Evolutionary conservation across 2,113 vertebrate genomes (phyloP).

Genomic region (Colaptes auratus): DNA sequence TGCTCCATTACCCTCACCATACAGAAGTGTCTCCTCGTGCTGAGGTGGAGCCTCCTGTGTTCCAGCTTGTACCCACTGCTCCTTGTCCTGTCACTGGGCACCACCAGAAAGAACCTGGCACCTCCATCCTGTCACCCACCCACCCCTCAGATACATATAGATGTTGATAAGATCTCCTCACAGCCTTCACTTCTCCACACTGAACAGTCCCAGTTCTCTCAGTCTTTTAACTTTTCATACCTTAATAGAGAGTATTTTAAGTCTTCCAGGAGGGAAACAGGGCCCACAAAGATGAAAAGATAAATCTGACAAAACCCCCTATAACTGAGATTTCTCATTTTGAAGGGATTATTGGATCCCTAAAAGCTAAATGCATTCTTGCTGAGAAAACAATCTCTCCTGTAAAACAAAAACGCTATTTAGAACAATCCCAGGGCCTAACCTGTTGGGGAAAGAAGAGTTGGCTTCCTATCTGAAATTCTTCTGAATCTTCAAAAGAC

Average conservation of each 20-base stretch:
- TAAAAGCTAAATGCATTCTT: constrained; percentile 9
- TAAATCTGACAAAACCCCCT: background rate
- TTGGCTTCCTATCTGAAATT: background rate
- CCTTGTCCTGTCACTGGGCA: no score
- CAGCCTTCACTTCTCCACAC: no score
- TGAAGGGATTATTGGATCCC: background rate
- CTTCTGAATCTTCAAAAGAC: background rate
- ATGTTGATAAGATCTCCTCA: no score
- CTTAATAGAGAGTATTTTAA: background rate
- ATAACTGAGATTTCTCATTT: background rate
- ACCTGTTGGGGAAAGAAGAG: background rate
- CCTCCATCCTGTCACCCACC: no score
- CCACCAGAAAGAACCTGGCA: no score
- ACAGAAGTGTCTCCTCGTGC: no score
- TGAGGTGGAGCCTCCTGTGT: no score
- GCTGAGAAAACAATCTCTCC: constrained; percentile 11
- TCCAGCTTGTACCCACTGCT: no score
- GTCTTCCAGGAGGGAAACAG: background rate
- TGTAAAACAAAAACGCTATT: background rate
- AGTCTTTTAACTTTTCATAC: background rate
- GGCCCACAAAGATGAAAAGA: background rate
- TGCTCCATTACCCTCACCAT: no score
- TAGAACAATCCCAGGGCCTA: background rate
- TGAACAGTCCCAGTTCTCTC: no score
- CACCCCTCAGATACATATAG: no score